phyloP scores from a whole-genome alignment of 2,888 invertebrate genomes.

The Philonicus albiceps region DNA sequence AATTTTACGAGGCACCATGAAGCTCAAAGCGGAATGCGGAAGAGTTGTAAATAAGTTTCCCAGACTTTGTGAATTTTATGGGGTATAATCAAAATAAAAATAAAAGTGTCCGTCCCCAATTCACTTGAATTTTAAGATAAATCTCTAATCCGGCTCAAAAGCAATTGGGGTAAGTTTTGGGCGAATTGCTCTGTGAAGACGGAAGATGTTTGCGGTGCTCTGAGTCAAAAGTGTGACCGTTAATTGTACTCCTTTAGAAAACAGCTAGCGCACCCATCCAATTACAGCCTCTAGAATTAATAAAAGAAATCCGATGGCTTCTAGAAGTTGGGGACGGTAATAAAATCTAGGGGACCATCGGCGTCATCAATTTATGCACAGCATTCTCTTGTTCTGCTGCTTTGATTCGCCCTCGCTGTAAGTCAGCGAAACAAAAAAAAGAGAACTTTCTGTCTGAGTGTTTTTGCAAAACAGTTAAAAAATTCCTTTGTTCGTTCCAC shows the following conservation, averaged over 20 bases:
- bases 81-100: background rate
- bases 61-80: background rate
- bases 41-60: background rate
- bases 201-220: background rate
- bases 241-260: background rate
- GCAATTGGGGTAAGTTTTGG: background rate
- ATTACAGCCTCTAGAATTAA: background rate
- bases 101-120: background rate
- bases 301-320: background rate
- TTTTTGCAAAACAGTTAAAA: slow-evolving; percentile 30
- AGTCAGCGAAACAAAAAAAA: background rate
- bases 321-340: background rate
- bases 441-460: background rate
- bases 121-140: background rate
- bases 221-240: background rate
- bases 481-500: background rate
- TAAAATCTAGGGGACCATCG: background rate
- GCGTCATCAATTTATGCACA: background rate
- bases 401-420: background rate
- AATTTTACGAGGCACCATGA: background rate
- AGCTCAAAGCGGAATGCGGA: background rate
- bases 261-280: background rate
- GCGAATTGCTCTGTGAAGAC: background rate
- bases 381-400: background rate
- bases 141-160: background rate